phyloP scores from a whole-genome alignment of 2,888 invertebrate genomes.

The Cabera pusaria region DNA sequence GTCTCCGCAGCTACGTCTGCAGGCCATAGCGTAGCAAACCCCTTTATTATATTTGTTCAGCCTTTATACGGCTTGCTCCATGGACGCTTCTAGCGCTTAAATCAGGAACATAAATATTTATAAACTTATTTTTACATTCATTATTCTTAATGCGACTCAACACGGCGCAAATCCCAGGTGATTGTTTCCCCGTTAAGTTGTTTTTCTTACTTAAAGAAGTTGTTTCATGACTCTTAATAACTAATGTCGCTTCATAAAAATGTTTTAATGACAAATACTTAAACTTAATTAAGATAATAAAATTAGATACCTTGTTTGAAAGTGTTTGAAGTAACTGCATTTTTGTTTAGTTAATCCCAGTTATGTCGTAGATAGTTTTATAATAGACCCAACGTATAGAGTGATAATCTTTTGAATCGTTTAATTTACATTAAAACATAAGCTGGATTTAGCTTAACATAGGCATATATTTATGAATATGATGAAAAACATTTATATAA shows the following conservation, averaged over 20 bases:
- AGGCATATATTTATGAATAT: too few species aligned
- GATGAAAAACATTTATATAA: too few species aligned
- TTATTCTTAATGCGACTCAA: constrained; percentile 18
- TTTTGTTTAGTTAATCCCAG: constrained; percentile 13
- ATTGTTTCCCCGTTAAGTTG: constrained; percentile 8
- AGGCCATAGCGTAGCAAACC: constrained; percentile 44
- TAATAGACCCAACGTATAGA: too few species aligned
- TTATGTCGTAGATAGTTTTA: too few species aligned
- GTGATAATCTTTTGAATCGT: too few species aligned
- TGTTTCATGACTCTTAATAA: constrained; percentile 16
- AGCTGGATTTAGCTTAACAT: too few species aligned
- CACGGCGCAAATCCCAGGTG: constrained; percentile 15
- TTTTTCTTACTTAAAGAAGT: constrained; percentile 8
- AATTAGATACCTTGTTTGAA: constrained; percentile 10
- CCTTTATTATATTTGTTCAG: constrained; percentile 44
- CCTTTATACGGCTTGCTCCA: constrained; percentile 44
- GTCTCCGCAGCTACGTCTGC: constrained; percentile 31
- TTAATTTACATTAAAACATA: too few species aligned
- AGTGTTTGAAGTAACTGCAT: constrained; percentile 10
- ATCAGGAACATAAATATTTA: constrained; percentile 33
- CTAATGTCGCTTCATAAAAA: constrained; percentile 8
- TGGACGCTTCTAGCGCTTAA: constrained; percentile 44
- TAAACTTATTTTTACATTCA: constrained; percentile 15
- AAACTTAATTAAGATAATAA: constrained; percentile 10
- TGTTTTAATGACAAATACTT: constrained; percentile 8